Evolutionary conservation across 2,888 invertebrate species (phyloP).

Genomic region (Nymphalis c-album): DNA sequence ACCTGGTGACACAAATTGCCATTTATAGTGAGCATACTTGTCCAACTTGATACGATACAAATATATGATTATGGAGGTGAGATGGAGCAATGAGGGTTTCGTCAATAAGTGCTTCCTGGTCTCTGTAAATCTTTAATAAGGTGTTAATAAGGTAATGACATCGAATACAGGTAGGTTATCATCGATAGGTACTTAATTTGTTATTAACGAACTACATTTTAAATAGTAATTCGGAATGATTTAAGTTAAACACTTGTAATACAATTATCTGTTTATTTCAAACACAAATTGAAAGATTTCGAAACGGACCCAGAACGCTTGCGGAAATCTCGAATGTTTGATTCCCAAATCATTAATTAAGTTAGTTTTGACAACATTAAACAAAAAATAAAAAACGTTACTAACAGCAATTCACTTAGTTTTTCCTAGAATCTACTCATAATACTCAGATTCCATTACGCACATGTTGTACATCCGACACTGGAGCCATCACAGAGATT

Average conservation of each 20-base stretch:
- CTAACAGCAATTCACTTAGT: slow-evolving; percentile 76
- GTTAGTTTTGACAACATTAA: slow-evolving; percentile 79
- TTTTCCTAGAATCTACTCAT: slow-evolving; percentile 71
- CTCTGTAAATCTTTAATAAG: no score
- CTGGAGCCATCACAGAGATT: slow-evolving; percentile 78
- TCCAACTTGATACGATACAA: no score
- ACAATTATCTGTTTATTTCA: slow-evolving; percentile 76
- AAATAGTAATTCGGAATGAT: background rate
- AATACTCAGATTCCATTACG: slow-evolving; percentile 76
- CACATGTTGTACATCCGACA: slow-evolving; percentile 69
- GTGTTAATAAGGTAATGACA: no score
- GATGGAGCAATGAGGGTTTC: no score
- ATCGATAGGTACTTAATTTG: background rate
- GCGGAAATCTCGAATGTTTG: slow-evolving; percentile 64
- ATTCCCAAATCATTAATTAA: slow-evolving; percentile 72
- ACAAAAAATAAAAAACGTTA: slow-evolving; percentile 73
- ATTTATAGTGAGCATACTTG: no score
- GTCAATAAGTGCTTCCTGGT: no score
- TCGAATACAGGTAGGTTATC: no score
- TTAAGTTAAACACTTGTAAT: slow-evolving; percentile 41
- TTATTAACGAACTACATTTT: background rate
- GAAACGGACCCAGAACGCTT: slow-evolving; percentile 73
- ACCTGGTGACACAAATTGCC: no score
- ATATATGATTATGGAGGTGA: no score
- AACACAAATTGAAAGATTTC: slow-evolving; percentile 78